Evolutionary conservation across 2,797 vertebrate species (phyloP), one percentile per base, ranked within the genome.

Genomic region (Carapus acus): DNA sequence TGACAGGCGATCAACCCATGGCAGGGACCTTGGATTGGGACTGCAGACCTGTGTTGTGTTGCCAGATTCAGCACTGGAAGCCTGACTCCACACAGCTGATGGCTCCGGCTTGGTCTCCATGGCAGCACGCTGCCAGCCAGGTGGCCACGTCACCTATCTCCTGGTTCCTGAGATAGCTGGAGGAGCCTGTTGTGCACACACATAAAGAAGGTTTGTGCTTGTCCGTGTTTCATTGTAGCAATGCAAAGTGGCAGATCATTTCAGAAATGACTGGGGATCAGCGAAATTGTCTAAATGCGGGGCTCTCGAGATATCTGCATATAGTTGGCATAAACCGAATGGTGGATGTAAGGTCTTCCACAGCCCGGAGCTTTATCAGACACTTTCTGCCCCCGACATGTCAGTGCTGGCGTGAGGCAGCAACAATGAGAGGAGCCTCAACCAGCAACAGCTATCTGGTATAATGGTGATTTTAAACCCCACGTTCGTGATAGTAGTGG

Each of bases 71-170:
- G 16, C 76, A 59, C 58, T 82, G 1, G 80, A 52, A 19, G 82
- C 23, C 71, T 86, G 83, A 77, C 74, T 88, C 89, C 89, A 91
- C 46, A 85, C 87, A 21, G 86, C 52, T 1, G 87, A 81, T 13
- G 85, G 53, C 31, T 89, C 87, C 73, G 86, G 85, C 67, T 91
- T 90, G 58, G 86, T 83, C 58, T 90, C 88, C 89, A 91, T 91
- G 77, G 73, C 77, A 82, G 79, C 69, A 27, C 22, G 18, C 42
- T 39, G 58, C 42, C 69, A 64, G 61, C 50, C 62, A 29, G 54
- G 24, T 74, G 47, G 45, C 54, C 70, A 45, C 56, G 21, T 68
- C 62, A 57, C 69, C 63, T 50, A 44, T 68, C 49, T 34, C 71
- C 71, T 65, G 58, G 47, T 54, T 64, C 65, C 53, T 62, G 42